Base-by-base conservation (phyloP, 2,888 invertebrate species). In the Drosophila glabriapex region DNA sequence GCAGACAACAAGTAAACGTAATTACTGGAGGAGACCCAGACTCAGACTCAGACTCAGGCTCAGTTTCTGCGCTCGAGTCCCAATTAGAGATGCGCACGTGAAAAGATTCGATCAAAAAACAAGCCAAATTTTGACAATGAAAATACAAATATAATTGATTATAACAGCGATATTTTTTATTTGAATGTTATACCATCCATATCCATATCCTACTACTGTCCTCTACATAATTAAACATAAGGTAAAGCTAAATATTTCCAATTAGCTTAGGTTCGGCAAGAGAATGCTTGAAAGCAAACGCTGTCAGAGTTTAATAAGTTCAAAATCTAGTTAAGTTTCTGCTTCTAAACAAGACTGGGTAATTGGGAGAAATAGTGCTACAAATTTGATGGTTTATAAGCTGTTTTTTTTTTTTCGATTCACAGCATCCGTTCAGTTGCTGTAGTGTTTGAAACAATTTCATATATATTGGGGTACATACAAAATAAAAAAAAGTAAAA, bases 1-100 rank as follows among this genome's bases (percentile, higher is more conserved):
- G 53, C 62, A 80, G 80, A 80, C 80, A 80, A 85, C 85, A 85
- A 85, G 85, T 80, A 85, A 85, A 86, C 89, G 85, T 89, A 89
- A 85, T 85, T 89, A 80, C 89, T 58, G 16, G 79, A 73, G 77
- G 61, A 73, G 69, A 64, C 68, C 28, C 78, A 65, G 58, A 52
- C 41, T 33, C 65, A 49, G 64, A 25, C 29, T 9, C 70, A 46
- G 61, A 16, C 28, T 12, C 70, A 39, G 61, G n/a, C 28, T 12
- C 25, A 7, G 22, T 43, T 12, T 43, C 43, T 28, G 19, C 12
- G 29, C 19, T n/a, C 12, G 28, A 29, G 7, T 56, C 22, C 16
- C 31, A 31, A 58, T 58, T 31, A 6, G 43, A 31, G 43, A 41
- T 43, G 58, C 6, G 3, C 43, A 22, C 56, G 56, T 12, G 6